phyloP scores from a whole-genome alignment of 2,113 vertebrate genomes.

The Pomatorhinus ruficollis region DNA sequence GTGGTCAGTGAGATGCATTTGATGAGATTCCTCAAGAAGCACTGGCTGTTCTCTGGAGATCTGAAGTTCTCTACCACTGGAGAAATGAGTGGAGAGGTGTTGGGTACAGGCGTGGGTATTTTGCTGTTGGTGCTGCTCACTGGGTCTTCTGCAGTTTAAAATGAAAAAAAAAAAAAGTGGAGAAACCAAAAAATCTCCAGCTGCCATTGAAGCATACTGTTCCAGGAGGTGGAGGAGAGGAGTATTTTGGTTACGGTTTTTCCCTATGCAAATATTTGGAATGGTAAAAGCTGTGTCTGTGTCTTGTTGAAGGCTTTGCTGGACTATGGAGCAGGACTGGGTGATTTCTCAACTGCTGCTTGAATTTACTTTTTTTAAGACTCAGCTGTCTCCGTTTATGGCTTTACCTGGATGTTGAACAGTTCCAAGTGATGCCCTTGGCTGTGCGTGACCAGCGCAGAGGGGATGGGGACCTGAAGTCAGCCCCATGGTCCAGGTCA shows the following conservation, averaged over 20 bases:
- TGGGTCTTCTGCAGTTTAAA: background rate
- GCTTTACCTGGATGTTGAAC: background rate
- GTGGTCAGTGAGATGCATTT: background rate
- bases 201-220: rapidly evolving
- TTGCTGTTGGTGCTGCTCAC: background rate
- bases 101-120: rapidly evolving
- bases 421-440: rapidly evolving
- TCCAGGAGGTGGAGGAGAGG: background rate
- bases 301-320: background rate
- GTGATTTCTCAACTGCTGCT: background rate
- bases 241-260: background rate
- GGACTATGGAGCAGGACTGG: background rate
- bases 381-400: rapidly evolving
- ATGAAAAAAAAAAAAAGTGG: background rate
- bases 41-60: background rate
- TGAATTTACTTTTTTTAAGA: background rate
- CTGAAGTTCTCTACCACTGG: rapidly evolving
- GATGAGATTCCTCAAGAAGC: background rate
- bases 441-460: background rate
- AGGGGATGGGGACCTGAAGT: background rate
- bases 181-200: background rate
- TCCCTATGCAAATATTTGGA: background rate
- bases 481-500: background rate
- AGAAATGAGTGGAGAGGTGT: background rate
- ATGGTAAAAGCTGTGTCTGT: background rate